Base-by-base conservation (phyloP, 1,140 invertebrate genomes). In the Drosophila jambulina region DNA sequence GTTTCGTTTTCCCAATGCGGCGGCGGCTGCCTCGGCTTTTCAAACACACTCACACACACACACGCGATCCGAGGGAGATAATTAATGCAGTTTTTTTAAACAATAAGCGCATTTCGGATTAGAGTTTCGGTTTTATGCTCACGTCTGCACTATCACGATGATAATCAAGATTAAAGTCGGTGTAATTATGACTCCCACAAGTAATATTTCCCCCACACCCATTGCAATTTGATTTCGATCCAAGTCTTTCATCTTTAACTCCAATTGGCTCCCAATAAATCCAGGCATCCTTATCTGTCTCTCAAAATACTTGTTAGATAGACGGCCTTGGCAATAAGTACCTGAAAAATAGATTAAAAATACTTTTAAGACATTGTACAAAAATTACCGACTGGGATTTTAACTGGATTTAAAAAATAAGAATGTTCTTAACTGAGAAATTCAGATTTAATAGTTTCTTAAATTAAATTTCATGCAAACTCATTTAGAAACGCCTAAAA, bases 1-100 rank as follows among this genome's bases (percentile, higher is more conserved):
- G 82, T 86, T 84, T 59, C 63, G 48, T 48, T 74, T 84, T 84
- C 60, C 71, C 59, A 69, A 34, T 53, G n/a, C n/a, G 38, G 60
- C n/a, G 19, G 48, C n/a, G 75, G 67, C 75, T 38, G 19, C n/a
- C 43, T 78, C 13, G n/a, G 49, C 17, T 77, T 77, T 77, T 40
- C 43, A 45, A 38, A 51, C 40, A 34, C 29, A 38, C 49, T 48
- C n/a, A 17, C 13, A 25, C 25, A 29, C 36, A 25, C n/a, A 27
- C 23, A 59, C 51, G 29, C 34, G n/a, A 23, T 21, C 27, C 42
- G 36, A 42, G 19, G 27, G 15, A 68, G 45, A 69, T 64, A 69
- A 69, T 69, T 64, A 69, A 69, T 64, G 59, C 65, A 64, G 27
- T 17, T 34, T 48, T 38, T 34, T 67, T 38, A 7, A 63, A 48